Conservation (phyloP, 2,113 vertebrate genomes). For the Corydoras maculifer region DNA sequence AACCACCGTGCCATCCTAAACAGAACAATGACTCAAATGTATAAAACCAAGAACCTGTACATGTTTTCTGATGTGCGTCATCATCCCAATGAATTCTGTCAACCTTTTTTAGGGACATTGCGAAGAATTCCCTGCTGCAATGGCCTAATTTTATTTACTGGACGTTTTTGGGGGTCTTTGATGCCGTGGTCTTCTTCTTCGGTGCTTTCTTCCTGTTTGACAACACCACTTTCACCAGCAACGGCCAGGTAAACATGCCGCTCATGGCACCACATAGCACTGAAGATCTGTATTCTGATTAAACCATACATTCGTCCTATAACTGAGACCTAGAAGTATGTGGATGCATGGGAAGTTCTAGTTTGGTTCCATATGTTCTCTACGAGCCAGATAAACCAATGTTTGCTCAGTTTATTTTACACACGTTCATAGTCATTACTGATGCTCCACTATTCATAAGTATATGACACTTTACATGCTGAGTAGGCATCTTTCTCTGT, state of each 20-base stretch:
- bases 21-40: no score
- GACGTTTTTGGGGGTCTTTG: conserved; percentile 87
- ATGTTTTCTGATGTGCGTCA: no score
- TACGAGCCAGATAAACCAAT: neutral
- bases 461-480: conserved; percentile 57
- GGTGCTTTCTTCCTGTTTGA: conserved; percentile 94
- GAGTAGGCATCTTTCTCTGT: conserved; percentile 62
- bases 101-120: conserved; percentile 73
- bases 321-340: no score
- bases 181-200: conserved; percentile 93
- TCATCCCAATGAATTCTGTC: no score
- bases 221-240: conserved; percentile 88
- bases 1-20: no score
- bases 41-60: no score
- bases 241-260: conserved; percentile 78
- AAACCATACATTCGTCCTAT: no score
- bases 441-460: conserved; percentile 62
- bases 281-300: no score
- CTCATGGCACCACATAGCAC: no score
- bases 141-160: conserved; percentile 91
- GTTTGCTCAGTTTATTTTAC: conserved; percentile 33
- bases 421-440: conserved; percentile 47
- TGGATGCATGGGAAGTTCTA: no score
- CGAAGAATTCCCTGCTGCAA: conserved; percentile 86
- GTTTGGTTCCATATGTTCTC: no score